Evolutionary conservation across 2,888 invertebrate species (phyloP), one percentile per base, ranked within the genome.

Genomic region (Xylota segnis): DNA sequence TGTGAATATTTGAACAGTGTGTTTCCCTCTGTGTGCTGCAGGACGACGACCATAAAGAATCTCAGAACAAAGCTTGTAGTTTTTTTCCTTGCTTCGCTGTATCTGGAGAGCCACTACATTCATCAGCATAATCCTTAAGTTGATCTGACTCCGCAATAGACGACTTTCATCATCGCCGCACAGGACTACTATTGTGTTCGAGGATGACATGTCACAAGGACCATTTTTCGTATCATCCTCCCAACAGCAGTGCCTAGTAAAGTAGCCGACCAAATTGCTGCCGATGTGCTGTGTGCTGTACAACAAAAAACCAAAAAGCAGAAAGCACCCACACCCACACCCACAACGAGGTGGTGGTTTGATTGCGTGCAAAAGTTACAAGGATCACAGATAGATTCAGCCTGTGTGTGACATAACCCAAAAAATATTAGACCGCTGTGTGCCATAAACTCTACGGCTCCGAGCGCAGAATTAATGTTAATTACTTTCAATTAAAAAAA

Each of bases 401-500:
- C 37, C 4, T 37, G 37, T n/a, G 23, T 61, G 83, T 83, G 72
- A 71, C 71, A 83, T 61, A 70, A 75, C 63, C 34, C 37, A 54
- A 54, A 27, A 47, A 65, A 27, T 47, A 34, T 37, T 34, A 40
- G 37, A 56, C 75, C 34, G 47, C 59, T 74, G 74, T 75, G 68
- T 68, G 47, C 54, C 70, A 68, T 68, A 61, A 43, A 61, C 61
- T 43, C 37, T 23, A 2, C 2, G 23, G 23, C 29, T 7, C 47
- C 16, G 43, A 61, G 16, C 56, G 10, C 32, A 40, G 71, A 84
- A 84, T 81, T 81, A 76, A 84, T 71, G 84, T 84, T 84, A 81
- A 84, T 84, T 84, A 81, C 81, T 76, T 84, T 81, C 81, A 84
- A 84, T 84, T 81, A 84, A 84, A 81, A 79, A 75, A 66, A 45